These are phyloP conservation scores for Upupa epops DNA, from an alignment of 2,113 vertebrate genomes.

Conservation along the genomic window DNA sequence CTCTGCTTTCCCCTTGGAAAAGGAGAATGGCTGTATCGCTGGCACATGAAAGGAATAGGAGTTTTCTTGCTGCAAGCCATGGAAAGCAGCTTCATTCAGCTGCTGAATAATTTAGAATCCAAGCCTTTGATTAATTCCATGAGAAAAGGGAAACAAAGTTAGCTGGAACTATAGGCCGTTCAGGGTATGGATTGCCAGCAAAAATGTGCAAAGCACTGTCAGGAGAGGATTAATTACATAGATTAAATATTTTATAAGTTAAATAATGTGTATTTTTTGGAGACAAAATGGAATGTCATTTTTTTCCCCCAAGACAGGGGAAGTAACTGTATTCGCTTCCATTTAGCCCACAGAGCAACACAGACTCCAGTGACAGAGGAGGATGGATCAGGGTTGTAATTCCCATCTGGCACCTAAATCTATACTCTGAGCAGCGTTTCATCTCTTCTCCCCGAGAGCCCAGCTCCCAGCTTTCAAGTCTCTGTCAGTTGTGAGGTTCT, in stretches of 20 bases:
- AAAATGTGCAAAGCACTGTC: conserved; percentile 71
- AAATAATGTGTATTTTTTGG: conserved; percentile 82
- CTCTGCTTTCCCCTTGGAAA: not conserved
- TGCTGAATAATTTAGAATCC: conserved; percentile 72
- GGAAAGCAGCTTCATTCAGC: conserved; percentile 60
- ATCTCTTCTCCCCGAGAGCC: conserved; percentile 39
- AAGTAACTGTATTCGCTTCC: conserved; percentile 66
- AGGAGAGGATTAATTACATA: conserved; percentile 79
- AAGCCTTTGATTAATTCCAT: conserved; percentile 62
- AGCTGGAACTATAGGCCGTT: conserved; percentile 58
- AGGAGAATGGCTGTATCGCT: not conserved
- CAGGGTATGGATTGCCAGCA: conserved; percentile 62
- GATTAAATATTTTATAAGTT: conserved; percentile 85
- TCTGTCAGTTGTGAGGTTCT: conserved; percentile 32
- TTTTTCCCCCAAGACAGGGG: conserved; percentile 71
- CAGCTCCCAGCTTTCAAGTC: conserved; percentile 28
- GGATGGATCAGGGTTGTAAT: conserved; percentile 68
- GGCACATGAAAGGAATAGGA: conserved; percentile 38
- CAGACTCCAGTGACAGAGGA: conserved; percentile 50
- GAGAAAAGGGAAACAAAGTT: conserved; percentile 61
- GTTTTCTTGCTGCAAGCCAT: conserved; percentile 57
- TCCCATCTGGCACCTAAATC: conserved; percentile 68
- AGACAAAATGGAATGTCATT: conserved; percentile 83
- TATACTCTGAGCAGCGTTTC: conserved; percentile 56
- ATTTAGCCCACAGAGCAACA: conserved; percentile 70